Evolutionary conservation across 2,113 vertebrate species (phyloP).

Genomic region (Perca flavescens): DNA sequence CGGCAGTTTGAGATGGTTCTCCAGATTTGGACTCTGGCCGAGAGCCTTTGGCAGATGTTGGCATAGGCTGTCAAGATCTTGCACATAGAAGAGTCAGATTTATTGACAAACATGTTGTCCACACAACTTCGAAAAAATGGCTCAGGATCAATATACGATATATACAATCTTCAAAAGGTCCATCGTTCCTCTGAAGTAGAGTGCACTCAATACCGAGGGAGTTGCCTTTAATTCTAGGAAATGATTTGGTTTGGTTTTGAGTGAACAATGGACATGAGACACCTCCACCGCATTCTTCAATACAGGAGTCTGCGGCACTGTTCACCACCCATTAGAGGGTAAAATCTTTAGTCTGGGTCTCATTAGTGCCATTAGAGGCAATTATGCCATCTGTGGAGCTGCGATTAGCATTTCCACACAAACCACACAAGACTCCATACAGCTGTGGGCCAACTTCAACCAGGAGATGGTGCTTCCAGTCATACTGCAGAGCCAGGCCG

Average conservation of each 20-base stretch:
- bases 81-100: conserved; percentile 49
- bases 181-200: conserved; percentile 21
- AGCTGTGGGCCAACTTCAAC: conserved; percentile 71
- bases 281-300: conserved; percentile 11
- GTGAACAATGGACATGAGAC: conserved; percentile 54
- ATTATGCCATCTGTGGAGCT: conserved; percentile 41
- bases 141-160: conserved; percentile 41
- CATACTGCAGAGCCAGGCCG: conserved; percentile 70
- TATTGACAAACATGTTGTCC: conserved; percentile 48
- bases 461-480: conserved; percentile 65
- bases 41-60: conserved; percentile 52
- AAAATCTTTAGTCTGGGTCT: conserved; percentile 12
- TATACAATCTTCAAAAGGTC: conserved; percentile 51
- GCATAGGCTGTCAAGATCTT: conserved; percentile 57
- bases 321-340: conserved; percentile 73
- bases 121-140: conserved; percentile 59
- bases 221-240: conserved; percentile 7
- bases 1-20: conserved; percentile 59
- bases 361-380: not conserved
- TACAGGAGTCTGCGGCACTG: conserved; percentile 7
- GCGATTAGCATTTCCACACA: conserved; percentile 82
- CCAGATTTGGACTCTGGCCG: conserved; percentile 51
- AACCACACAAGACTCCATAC: conserved; percentile 71
- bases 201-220: conserved; percentile 5
- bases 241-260: conserved; percentile 3